Base-by-base conservation (phyloP, 1,140 invertebrate species). In the Hyphantria cunea region DNA sequence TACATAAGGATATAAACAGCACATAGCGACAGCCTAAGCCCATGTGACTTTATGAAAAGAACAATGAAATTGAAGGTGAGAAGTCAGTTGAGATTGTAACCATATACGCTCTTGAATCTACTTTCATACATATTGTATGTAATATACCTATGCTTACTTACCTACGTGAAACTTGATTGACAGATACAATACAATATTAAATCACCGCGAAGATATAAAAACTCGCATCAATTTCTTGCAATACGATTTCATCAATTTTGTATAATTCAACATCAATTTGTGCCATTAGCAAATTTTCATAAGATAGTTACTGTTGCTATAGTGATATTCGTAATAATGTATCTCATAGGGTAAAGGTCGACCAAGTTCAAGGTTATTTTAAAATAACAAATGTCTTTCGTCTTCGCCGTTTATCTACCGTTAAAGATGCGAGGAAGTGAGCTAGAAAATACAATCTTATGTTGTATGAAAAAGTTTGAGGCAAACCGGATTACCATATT, bases 401-500 rank as follows among this genome's bases (percentile, higher is more conserved):
- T 33, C 53, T 12, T 11, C 13, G 11, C 33, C 32, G 31, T 14
- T 56, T 47, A 56, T 56, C 42, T 56, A 45, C 15, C 4, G 13
- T 25, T 17, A 33, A 47, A 56, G 31, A 41, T 56, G 10, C 25
- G 31, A 32, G 13, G 42, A 41, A 7, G 7, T 25, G 42, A 41
- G 14, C 11, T 41, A 31, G 42, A 56, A 31, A 41, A 31, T 25
- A 33, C 41, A 45, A 56, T 47, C 47, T 45, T 31, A 56, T 47
- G 53, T 56, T 34, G 34, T 56, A 56, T 56, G 53, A 56, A 56
- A 56, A 56, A 47, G 41, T 41, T 47, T 56, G 45, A 32, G 47
- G 53, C 42, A 45, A 56, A 56, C 41, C 53, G 41, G 31, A 34
- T 56, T 56, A 56, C 42, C 53, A 47, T 56, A 47, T 47, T 47